phyloP scores from a whole-genome alignment of 37 sponge, comb jelly and placozoan genomes.

The Aphrocallistes beatrix region DNA sequence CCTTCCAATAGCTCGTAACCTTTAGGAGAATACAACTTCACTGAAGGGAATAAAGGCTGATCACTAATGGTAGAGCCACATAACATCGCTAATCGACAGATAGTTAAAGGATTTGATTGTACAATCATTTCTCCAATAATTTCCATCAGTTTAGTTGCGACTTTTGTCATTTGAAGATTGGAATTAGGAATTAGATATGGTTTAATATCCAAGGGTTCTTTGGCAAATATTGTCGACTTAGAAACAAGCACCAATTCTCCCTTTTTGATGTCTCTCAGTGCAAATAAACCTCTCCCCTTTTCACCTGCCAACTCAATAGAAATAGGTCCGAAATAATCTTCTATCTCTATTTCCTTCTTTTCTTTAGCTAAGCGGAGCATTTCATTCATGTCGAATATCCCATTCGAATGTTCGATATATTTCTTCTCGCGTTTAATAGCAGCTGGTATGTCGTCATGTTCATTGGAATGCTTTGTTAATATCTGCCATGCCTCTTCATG shows the following conservation, averaged over 20 bases:
- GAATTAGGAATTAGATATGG: not conserved
- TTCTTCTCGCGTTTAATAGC: not conserved
- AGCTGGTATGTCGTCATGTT: not conserved
- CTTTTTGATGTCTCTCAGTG: not conserved
- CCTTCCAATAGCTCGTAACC: not conserved
- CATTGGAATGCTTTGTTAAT: conserved; percentile 26
- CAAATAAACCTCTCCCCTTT: conserved; percentile 2
- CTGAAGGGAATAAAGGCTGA: not conserved
- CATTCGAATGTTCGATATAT: not conserved
- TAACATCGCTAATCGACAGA: not conserved
- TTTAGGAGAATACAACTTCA: not conserved
- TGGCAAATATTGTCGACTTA: not conserved
- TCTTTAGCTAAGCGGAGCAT: not conserved
- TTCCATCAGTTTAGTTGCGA: not conserved
- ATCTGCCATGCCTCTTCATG: conserved; percentile 40
- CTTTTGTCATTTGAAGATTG: not conserved
- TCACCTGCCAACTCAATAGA: not conserved
- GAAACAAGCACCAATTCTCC: not conserved
- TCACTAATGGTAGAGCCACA: not conserved
- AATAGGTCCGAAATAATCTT: not conserved
- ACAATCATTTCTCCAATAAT: not conserved
- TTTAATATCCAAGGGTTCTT: not conserved
- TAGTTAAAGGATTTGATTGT: not conserved
- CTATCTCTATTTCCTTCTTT: not conserved
- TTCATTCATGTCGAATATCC: not conserved